A percentile compares a stretch with the other conserved stretches of the same genome.
phyloP scores from a whole-genome alignment of 1,140 invertebrate genomes.

The Camponotus pennsylvanicus region DNA sequence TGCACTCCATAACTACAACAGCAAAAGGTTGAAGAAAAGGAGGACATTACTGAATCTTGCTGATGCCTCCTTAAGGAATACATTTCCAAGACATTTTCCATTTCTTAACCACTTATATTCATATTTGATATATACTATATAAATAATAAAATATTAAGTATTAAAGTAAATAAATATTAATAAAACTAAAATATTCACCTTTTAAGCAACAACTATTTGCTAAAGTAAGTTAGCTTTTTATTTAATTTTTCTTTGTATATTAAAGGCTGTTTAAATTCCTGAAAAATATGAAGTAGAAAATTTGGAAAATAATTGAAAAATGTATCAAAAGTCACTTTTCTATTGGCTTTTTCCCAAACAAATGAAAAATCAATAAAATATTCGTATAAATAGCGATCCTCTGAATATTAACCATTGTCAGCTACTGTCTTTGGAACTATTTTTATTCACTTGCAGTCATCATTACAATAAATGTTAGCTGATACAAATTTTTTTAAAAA shows the following conservation, averaged over 20 bases:
- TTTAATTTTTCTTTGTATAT: not conserved
- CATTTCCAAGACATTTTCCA: not conserved
- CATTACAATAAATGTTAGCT: not conserved
- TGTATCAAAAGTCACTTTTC: constrained; percentile 14
- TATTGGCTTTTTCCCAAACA: not conserved
- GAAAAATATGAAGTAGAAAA: not conserved
- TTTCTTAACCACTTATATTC: not conserved
- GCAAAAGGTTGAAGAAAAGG: not conserved
- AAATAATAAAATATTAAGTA: too few relatives aligned
- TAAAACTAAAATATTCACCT: not conserved
- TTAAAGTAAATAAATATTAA: too few relatives aligned
- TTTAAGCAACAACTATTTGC: not conserved
- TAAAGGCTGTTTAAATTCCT: not conserved
- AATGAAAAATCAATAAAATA: constrained; percentile 50
- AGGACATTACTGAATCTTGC: not conserved
- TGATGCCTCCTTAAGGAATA: constrained; percentile 6
- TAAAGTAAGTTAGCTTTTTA: not conserved
- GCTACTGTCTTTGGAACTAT: not conserved
- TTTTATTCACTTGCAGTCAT: constrained; percentile 22
- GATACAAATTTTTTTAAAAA: not conserved
- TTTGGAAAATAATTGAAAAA: not conserved
- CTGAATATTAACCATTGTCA: constrained; percentile 40
- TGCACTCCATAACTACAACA: not conserved
- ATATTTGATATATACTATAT: not conserved
- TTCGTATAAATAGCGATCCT: not conserved